Evolutionary conservation across 2,113 vertebrate species (phyloP).

Genomic region (Casuarius casuarius): DNA sequence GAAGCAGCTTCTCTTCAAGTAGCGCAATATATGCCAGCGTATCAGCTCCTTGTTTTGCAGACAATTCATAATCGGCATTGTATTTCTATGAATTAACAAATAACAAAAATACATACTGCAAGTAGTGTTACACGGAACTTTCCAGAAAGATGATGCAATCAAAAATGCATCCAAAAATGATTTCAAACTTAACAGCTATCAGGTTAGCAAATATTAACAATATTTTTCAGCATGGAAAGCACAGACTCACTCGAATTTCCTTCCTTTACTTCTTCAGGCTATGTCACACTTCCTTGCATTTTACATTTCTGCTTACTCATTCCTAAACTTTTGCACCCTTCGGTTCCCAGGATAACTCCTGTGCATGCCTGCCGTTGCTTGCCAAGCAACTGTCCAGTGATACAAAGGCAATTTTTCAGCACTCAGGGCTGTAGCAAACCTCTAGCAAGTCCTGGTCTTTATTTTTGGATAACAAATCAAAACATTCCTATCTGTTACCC

Average conservation of each 20-base stretch:
- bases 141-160: neutral
- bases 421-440: neutral
- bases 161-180: neutral
- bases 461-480: neutral
- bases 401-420: neutral
- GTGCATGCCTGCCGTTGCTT: neutral
- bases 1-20: slow-evolving; percentile 93
- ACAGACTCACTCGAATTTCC: neutral
- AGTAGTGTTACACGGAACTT: neutral
- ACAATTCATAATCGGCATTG: slow-evolving; percentile 93
- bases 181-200: neutral
- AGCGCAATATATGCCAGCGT: slow-evolving; percentile 95
- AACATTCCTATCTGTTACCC: neutral
- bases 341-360: neutral
- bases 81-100: slow-evolving; percentile 81
- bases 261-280: neutral
- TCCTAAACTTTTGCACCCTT: neutral
- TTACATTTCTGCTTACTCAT: neutral
- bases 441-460: neutral
- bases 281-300: neutral
- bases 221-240: neutral
- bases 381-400: neutral
- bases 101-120: neutral
- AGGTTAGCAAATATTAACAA: neutral
- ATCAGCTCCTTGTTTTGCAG: slow-evolving; percentile 94